These are phyloP conservation scores for Eurois occulta DNA, from an alignment of 2,888 invertebrate species.

Conservation along the genomic window DNA sequence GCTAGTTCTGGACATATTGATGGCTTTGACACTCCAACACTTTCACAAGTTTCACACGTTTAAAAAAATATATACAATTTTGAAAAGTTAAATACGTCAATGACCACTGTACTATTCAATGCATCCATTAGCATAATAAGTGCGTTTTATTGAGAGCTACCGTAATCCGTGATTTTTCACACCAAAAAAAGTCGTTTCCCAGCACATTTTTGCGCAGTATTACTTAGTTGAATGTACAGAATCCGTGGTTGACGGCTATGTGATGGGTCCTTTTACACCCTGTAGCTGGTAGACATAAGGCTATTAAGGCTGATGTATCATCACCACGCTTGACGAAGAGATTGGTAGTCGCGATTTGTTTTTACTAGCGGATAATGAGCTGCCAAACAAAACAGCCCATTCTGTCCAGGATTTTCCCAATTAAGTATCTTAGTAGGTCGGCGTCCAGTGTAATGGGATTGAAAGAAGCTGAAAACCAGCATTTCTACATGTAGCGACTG, in stretches of 20 bases:
- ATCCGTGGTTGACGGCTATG: too few species aligned
- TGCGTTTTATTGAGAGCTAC: background rate
- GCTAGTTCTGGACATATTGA: background rate
- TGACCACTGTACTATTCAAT: too few species aligned
- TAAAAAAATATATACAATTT: too few species aligned
- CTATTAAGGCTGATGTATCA: background rate
- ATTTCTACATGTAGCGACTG: background rate
- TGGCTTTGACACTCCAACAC: too few species aligned
- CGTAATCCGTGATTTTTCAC: background rate
- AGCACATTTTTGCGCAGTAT: background rate
- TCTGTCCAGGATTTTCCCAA: background rate
- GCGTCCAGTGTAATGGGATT: background rate
- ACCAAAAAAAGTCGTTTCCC: background rate
- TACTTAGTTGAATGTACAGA: too few species aligned
- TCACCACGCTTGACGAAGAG: background rate
- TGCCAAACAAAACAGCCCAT: background rate
- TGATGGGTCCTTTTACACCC: background rate
- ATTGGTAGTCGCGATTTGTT: background rate
- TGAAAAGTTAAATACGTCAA: too few species aligned
- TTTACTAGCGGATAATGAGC: background rate
- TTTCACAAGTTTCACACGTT: too few species aligned
- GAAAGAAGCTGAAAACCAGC: background rate
- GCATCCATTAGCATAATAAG: background rate
- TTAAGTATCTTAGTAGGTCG: background rate
- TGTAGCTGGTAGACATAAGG: background rate